Evolutionary conservation across 2,113 vertebrate species (phyloP).

Genomic region (Hemiprocne comata): DNA sequence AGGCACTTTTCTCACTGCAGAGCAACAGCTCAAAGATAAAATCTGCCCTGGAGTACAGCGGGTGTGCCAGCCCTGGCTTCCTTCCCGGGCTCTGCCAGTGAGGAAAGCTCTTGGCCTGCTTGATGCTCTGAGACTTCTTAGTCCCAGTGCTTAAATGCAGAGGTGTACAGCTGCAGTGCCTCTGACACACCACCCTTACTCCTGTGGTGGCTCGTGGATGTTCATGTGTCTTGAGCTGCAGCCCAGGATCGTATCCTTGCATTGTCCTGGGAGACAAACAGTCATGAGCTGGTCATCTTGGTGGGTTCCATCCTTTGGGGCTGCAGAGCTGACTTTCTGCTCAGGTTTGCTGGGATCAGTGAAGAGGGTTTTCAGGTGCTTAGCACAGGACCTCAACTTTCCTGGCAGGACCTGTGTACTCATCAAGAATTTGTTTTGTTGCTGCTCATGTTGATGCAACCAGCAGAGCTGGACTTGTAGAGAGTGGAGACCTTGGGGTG

Average conservation of each 20-base stretch:
- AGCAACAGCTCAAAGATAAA: background rate
- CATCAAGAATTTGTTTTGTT: background rate
- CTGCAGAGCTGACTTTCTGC: background rate
- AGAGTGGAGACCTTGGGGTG: background rate
- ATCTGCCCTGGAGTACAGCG: background rate
- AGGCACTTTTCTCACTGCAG: background rate
- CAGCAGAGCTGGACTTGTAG: background rate
- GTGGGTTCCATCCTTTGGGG: background rate
- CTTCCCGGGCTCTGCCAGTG: slow-evolving; percentile 16
- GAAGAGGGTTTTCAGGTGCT: background rate
- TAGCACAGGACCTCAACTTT: background rate
- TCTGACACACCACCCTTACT: background rate
- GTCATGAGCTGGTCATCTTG: background rate
- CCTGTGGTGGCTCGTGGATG: background rate
- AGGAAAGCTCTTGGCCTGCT: background rate
- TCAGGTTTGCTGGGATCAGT: background rate
- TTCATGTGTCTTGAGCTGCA: background rate
- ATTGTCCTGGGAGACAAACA: background rate
- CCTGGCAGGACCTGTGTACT: background rate
- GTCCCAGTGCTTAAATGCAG: background rate
- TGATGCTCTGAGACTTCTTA: background rate
- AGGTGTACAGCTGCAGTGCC: background rate
- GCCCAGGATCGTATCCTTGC: background rate
- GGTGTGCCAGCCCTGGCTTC: background rate
- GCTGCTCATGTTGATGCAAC: background rate